A percentile compares a stretch with the other conserved stretches of the same genome.
phyloP scores from a whole-genome alignment of 2,888 invertebrate species.

The Buathra laborator region DNA sequence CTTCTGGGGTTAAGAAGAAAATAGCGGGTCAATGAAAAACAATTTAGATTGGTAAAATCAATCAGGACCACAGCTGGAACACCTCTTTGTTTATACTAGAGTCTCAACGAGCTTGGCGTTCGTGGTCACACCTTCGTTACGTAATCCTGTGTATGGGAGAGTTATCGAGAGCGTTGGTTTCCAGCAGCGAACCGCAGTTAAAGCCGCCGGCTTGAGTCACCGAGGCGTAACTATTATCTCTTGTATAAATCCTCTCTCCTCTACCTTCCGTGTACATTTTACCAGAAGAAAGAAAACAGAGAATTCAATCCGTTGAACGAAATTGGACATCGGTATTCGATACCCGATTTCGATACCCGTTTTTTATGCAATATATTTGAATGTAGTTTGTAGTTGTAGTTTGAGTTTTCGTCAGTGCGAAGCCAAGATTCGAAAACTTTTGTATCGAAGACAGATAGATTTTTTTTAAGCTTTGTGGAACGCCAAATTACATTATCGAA shows the following conservation, averaged over 20 bases:
- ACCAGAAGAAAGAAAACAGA: constrained; percentile 23
- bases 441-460: constrained; percentile 14
- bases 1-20: neutral
- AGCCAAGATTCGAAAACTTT: neutral
- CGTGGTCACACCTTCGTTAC: constrained; percentile 65
- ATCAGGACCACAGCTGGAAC: constrained; percentile 9
- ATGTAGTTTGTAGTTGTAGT: neutral
- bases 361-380: constrained; percentile 6
- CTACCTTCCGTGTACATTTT: constrained; percentile 19
- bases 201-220: constrained; percentile 60
- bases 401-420: neutral
- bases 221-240: constrained; percentile 56
- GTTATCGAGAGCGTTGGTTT: constrained; percentile 24
- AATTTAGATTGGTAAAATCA: constrained; percentile 12
- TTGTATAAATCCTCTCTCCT: constrained; percentile 47
- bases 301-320: constrained; percentile 33
- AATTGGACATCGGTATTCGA: neutral
- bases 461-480: neutral
- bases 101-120: constrained; percentile 29
- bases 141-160: constrained; percentile 46
- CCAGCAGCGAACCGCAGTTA: constrained; percentile 41
- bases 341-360: neutral
- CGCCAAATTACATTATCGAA: constrained; percentile 29
- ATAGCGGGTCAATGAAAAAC: neutral
- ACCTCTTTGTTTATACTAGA: neutral